phyloP scores from a whole-genome alignment of 2,888 invertebrate genomes.

The Meiosimyza decipiens region DNA sequence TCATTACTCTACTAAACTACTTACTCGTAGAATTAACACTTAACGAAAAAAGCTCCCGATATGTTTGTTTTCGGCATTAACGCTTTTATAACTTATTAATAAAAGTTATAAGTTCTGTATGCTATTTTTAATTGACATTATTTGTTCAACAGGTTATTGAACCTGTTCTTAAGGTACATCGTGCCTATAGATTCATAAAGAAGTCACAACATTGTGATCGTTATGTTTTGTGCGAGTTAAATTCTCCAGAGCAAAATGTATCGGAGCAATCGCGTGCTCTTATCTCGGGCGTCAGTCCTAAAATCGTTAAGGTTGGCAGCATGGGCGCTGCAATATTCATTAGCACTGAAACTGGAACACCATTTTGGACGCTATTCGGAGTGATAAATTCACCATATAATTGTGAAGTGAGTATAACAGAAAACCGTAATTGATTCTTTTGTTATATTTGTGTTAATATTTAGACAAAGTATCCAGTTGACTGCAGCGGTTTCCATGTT shows the following conservation, averaged over 20 bases:
- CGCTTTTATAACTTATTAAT: too few relatives aligned
- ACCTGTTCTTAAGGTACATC: constrained; percentile 82
- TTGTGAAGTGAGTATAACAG: constrained; percentile 74
- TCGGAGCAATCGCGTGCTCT: constrained; percentile 68
- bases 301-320: constrained; percentile 79
- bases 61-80: too few relatives aligned
- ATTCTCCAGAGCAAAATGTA: constrained; percentile 70
- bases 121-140: too few relatives aligned
- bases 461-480: constrained; percentile 71
- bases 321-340: constrained; percentile 81
- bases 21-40: too few relatives aligned
- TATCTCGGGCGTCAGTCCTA: constrained; percentile 76
- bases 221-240: constrained; percentile 83
- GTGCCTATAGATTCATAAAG: constrained; percentile 80
- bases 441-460: constrained; percentile 31
- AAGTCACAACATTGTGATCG: constrained; percentile 79
- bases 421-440: constrained; percentile 1
- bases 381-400: constrained; percentile 78
- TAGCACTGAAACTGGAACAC: constrained; percentile 77
- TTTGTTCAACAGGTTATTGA: constrained; percentile 72
- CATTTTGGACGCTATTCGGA: constrained; percentile 83
- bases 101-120: too few relatives aligned
- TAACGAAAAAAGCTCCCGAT: too few relatives aligned
- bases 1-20: too few relatives aligned
- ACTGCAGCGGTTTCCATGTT: constrained; percentile 83